Percentiles rank a stretch among this genome's conserved stretches.
phyloP scores from a whole-genome alignment of 2,797 vertebrate genomes.

The Peromyscus attwateri region DNA sequence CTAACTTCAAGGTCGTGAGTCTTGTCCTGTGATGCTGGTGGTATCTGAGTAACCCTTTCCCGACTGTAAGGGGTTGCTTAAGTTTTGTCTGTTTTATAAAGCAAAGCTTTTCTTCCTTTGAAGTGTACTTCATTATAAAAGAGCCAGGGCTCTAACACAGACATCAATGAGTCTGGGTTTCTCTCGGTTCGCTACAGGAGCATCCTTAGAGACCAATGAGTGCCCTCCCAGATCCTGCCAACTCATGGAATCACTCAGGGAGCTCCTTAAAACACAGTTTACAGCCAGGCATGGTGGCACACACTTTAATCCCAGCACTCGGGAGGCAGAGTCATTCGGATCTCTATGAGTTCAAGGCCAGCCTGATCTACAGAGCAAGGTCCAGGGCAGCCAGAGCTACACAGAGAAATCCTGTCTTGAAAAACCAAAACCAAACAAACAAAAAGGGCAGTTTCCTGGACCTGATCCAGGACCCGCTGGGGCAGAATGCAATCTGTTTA shows the following conservation, averaged over 20 bases:
- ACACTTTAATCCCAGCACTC: not conserved
- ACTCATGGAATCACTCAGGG: not conserved
- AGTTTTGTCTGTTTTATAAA: slow-evolving; percentile 31
- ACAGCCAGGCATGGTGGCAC: not conserved
- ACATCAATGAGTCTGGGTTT: not conserved
- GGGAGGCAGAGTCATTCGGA: not conserved
- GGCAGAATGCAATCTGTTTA: slow-evolving; percentile 20
- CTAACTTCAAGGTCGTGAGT: not conserved
- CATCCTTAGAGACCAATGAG: not conserved
- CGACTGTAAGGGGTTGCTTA: not conserved
- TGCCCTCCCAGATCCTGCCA: not conserved
- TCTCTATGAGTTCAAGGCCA: not conserved
- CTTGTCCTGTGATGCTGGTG: not conserved
- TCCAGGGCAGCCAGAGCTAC: not conserved
- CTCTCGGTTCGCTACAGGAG: not conserved
- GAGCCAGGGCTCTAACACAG: not conserved
- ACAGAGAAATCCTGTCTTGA: not conserved
- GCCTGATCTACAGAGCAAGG: not conserved
- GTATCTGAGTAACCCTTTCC: not conserved
- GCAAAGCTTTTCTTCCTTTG: slow-evolving; percentile 37
- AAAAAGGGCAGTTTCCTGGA: not conserved
- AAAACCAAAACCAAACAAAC: not conserved
- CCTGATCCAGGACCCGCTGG: not conserved
- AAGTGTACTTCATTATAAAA: slow-evolving; percentile 25
- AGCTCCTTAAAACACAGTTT: slow-evolving; percentile 27